Base-by-base conservation (phyloP, 2,888 invertebrate species). In the Caenorhabditis wallacei region DNA sequence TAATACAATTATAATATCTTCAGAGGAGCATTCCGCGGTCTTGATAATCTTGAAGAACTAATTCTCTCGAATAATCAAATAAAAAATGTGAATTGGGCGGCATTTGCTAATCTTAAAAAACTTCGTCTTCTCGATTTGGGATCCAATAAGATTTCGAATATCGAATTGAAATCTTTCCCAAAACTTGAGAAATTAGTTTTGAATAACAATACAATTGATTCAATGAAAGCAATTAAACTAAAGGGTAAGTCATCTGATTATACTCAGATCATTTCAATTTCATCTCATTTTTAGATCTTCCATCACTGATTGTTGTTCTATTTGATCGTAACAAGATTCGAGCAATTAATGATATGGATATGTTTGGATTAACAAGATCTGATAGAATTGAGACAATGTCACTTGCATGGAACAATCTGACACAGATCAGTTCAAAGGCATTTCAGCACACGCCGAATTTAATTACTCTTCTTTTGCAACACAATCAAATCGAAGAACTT, bases 41-140 rank as follows among this genome's bases (percentile, higher is more conserved):
- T 93, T 18, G 84, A 85, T 11, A 88, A 90, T n/a, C 84, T 93
- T 75, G 91, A 91, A 46, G 86, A 69, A 11, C 48, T 78, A 11
- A 78, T 88, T 26, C 88, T 93, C 3, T 75, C 87, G 16, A 56
- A 91, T 53, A 81, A 88, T 13, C 64, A 85, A 18, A 89, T 92
- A 61, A 53, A 78, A 30, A 84, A 90, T 30, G 37, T 63, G 1
- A 89, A 92, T 63, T 80, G 81, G 80, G 66, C 75, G 1, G 87
- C 89, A 0, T 90, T 92, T 84, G 54, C 75, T 8, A 59, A 76
- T 13, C 82, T 90, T 84, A 89, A 88, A 53, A 82, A 86, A 10
- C 82, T 92, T 13, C 78, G 72, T 37, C 51, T 83, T 10, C 89
- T 93, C 5, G 93, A 93, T 75, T 76, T 93, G 40, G 92, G 92